Evolutionary conservation across 2,113 vertebrate genomes (phyloP).

Genomic region (Labeo rohita): DNA sequence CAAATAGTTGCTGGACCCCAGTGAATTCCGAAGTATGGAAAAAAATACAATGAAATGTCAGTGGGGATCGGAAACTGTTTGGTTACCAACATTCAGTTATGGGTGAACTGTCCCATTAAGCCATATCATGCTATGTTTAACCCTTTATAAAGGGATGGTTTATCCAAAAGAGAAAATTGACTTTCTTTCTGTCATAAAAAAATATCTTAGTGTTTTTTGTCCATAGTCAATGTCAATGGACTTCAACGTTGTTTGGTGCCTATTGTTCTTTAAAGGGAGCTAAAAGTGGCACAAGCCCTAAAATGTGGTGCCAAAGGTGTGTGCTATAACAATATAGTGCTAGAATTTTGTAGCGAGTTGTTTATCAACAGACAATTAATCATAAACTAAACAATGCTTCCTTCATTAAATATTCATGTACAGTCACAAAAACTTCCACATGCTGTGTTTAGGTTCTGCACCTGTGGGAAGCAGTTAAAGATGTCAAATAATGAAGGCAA

Average conservation of each 20-base stretch:
- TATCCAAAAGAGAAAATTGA: too few species aligned
- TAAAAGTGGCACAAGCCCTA: background rate
- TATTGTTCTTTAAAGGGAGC: background rate
- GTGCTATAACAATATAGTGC: background rate
- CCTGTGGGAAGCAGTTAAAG: background rate
- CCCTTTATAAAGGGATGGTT: background rate
- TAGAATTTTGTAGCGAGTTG: background rate
- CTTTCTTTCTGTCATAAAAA: too few species aligned
- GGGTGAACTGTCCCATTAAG: background rate
- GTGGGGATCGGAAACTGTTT: too few species aligned
- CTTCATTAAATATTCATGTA: background rate
- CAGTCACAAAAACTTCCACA: background rate
- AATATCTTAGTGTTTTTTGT: too few species aligned
- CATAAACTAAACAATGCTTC: background rate
- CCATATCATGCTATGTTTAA: background rate
- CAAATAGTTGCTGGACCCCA: too few species aligned
- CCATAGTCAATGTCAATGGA: background rate
- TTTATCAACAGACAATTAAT: background rate
- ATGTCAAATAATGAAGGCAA: background rate
- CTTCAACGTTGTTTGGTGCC: background rate
- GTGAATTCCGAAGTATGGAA: background rate
- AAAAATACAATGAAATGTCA: too few species aligned
- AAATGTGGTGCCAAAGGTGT: background rate
- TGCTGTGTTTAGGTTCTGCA: background rate
- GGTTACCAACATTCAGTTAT: too few species aligned